Evolutionary conservation across 1,140 invertebrate genomes (phyloP), one percentile per base, ranked within the genome.

Genomic region (Maniola jurtina): DNA sequence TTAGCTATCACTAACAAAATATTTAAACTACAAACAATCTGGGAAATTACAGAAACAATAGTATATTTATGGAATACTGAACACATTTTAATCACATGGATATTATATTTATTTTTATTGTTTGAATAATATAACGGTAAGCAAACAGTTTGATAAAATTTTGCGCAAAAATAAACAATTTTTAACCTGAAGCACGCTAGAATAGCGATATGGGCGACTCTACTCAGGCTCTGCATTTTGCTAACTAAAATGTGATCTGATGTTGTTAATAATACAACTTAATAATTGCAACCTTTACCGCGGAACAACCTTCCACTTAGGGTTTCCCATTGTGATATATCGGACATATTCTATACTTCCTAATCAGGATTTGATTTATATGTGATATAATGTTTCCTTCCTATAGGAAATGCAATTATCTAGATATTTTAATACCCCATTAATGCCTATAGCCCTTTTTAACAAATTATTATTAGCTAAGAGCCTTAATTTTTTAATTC

Each of bases 161-260:
- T 52, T 9, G 6, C 48, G 8, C 0, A 34, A 6, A 55, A 38
- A 56, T 56, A 34, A 58, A 62, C 7, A 58, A 38, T 42, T 11
- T 56, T 55, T 52, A 60, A 88, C 86, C 86, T 88, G 70, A 88
- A 73, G 71, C 76, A 70, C 66, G 76, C 75, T 71, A 87, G 67
- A 65, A 78, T 72, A 66, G 72, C 78, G 66, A 67, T 68, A 72
- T 77, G 75, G 77, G 79, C 84, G 86, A 88, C 86, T 81, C 77
- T 62, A 80, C 86, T 77, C 86, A 70, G 76, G 84, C 81, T 80
- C 80, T 70, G 76, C 87, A 88, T 88, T 85, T 78, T 87, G 75
- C 62, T 76, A 79, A 89, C 87, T 89, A 85, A 87, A 75, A 62
- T 73, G 75, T 75, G 64, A 64, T 73, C 75, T 72, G 70, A 70